A percentile compares a stretch with the other conserved stretches of the same genome.
phyloP scores from a whole-genome alignment of 1,140 invertebrate genomes.

The Hyphantria cunea region DNA sequence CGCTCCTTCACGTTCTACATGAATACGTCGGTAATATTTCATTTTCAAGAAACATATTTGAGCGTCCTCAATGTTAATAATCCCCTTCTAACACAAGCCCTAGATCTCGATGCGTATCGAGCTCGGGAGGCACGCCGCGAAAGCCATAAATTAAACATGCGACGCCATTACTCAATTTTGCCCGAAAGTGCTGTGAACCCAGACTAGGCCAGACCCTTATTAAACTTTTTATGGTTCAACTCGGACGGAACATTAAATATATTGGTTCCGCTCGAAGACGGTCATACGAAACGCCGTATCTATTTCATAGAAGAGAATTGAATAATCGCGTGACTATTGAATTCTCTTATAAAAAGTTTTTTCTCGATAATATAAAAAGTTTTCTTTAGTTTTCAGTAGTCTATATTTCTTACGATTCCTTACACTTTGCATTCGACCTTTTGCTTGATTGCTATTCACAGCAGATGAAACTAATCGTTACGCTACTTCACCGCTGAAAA shows the following conservation, averaged over 20 bases:
- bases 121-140: constrained; percentile 2
- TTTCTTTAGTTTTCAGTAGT: too few species aligned
- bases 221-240: constrained; percentile 27
- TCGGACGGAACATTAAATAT: constrained; percentile 25
- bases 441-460: too few species aligned
- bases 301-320: not conserved
- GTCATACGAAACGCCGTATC: constrained; percentile 4
- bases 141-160: constrained; percentile 24
- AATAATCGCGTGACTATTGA: too few species aligned
- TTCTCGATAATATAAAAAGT: too few species aligned
- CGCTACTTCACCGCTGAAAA: too few species aligned
- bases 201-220: constrained; percentile 16
- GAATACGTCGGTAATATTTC: too few species aligned
- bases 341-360: too few species aligned
- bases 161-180: constrained; percentile 24
- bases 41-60: too few species aligned
- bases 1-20: too few species aligned
- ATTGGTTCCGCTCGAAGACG: constrained; percentile 14
- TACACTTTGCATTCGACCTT: too few species aligned
- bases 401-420: too few species aligned
- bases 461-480: too few species aligned
- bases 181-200: constrained; percentile 3
- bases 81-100: constrained; percentile 10
- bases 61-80: not conserved
- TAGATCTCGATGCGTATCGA: constrained; percentile 9